Evolutionary conservation across 2,888 invertebrate species (phyloP), one percentile per base, ranked within the genome.

Genomic region (Junonia oenone): DNA sequence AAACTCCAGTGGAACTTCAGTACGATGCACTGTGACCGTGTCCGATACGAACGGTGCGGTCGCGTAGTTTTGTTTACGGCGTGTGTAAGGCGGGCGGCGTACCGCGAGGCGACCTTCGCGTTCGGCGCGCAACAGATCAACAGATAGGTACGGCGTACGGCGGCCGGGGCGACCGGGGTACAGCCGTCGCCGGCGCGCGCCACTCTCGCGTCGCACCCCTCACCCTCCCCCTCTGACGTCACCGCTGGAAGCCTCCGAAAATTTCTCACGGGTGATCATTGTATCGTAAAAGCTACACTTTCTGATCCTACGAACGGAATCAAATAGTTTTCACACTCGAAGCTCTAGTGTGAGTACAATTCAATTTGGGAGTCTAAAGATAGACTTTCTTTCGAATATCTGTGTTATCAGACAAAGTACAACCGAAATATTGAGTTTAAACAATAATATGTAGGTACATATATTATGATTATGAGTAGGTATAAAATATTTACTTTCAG

Each of bases 91-190:
- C 76, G 76, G 76, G 76, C 78, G 68, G 70, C 68, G 70, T 68
- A 62, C 56, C 64, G 67, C 61, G 67, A 74, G 77, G 82, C 87
- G 82, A 76, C 75, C 73, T 76, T 78, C 79, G 83, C 83, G 83
- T 76, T 76, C 83, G 75, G 78, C 81, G 87, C 82, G 86, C 84
- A 82, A 82, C 84, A 84, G 85, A 79, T 83, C 75, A 72, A 76
- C 73, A 75, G 75, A 76, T 69, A 73, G 67, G 66, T 66, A 65
- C 66, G 65, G 67, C 66, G 69, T 65, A 63, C 64, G 69, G 78
- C 69, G 72, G 70, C 71, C 63, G 70, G 65, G 67, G 62, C 61
- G 62, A 61, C 62, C 63, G 63, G 63, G 61, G 59, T 58, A 56
- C 63, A 64, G 51, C 56, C 46, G 58, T 63, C 65, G 63, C 66